These are phyloP conservation scores for Parnassius glacialis DNA, from an alignment of 2,888 invertebrate genomes.

Conservation along the genomic window DNA sequence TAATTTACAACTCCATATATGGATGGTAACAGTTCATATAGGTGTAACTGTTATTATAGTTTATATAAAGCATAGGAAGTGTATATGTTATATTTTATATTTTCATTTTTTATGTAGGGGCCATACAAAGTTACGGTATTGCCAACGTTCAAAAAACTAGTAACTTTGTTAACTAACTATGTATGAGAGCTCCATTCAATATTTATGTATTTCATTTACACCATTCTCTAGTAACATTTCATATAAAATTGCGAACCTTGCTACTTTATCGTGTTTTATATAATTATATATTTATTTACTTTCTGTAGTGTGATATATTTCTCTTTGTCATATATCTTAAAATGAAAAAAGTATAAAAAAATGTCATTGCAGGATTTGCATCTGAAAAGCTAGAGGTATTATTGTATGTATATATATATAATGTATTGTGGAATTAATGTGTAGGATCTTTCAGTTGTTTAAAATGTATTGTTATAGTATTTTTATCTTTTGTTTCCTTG, in stretches of 20 bases:
- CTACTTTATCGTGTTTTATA: slow-evolving; percentile 74
- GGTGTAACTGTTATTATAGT: slow-evolving; percentile 76
- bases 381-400: slow-evolving; percentile 51
- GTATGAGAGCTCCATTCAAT: slow-evolving; percentile 37
- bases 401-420: slow-evolving; percentile 63
- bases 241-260: slow-evolving; percentile 62
- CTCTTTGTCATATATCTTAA: slow-evolving; percentile 73
- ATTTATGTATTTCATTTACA: slow-evolving; percentile 65
- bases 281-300: slow-evolving; percentile 49
- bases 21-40: slow-evolving; percentile 70
- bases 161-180: slow-evolving; percentile 36
- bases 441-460: slow-evolving; percentile 61
- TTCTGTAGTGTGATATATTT: slow-evolving; percentile 77
- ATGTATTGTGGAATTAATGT: slow-evolving; percentile 69
- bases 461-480: slow-evolving; percentile 49
- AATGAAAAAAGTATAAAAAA: slow-evolving; percentile 63
- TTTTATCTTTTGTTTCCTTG: slow-evolving; percentile 42
- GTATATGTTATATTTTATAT: slow-evolving; percentile 76
- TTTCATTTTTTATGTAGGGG: slow-evolving; percentile 56
- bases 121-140: slow-evolving; percentile 32
- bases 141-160: slow-evolving; percentile 12
- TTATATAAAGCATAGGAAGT: slow-evolving; percentile 77
- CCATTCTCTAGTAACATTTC: slow-evolving; percentile 68
- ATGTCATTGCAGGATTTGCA: slow-evolving; percentile 59
- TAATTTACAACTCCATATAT: slow-evolving; percentile 64